Evolutionary conservation across 2,113 vertebrate genomes (phyloP).

Genomic region (Amphiprion ocellaris): DNA sequence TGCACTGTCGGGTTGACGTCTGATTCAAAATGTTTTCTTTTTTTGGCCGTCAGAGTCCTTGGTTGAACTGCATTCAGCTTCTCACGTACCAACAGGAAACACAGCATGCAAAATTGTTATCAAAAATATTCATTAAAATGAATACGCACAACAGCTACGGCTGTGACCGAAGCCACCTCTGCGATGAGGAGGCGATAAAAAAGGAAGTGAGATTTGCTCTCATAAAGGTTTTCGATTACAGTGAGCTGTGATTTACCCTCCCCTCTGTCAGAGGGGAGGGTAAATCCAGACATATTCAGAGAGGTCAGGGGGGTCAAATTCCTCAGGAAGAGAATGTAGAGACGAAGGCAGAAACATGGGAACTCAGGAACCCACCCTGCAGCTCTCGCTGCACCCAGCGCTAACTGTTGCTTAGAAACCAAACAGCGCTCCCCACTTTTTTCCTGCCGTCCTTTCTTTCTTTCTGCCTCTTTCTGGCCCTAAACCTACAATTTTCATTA

Average conservation of each 20-base stretch:
- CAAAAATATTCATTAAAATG: background rate
- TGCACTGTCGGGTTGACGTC: background rate
- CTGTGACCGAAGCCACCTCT: constrained; percentile 35
- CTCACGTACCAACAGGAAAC: background rate
- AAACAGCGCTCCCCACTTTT: constrained; percentile 63
- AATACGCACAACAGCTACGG: background rate
- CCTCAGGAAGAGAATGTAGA: constrained; percentile 79
- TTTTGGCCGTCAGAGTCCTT: constrained; percentile 1
- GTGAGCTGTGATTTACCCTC: constrained; percentile 53
- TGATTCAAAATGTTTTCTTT: background rate
- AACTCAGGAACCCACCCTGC: constrained; percentile 71
- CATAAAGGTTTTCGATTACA: constrained; percentile 74
- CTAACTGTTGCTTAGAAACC: constrained; percentile 83
- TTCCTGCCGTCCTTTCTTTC: constrained; percentile 34
- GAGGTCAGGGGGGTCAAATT: constrained; percentile 77
- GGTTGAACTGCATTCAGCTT: constrained; percentile 1
- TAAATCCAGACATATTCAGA: constrained; percentile 76
- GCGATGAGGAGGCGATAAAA: constrained; percentile 31
- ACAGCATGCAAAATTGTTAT: background rate
- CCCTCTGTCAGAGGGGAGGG: constrained; percentile 71
- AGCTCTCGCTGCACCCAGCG: constrained; percentile 66
- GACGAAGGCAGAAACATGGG: constrained; percentile 76
- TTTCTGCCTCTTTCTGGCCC: constrained; percentile 29
- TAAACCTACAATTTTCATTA: constrained; percentile 70
- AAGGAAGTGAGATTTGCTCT: constrained; percentile 43